Evolutionary conservation across 2,888 invertebrate genomes (phyloP).

Genomic region (Carcina quercana): DNA sequence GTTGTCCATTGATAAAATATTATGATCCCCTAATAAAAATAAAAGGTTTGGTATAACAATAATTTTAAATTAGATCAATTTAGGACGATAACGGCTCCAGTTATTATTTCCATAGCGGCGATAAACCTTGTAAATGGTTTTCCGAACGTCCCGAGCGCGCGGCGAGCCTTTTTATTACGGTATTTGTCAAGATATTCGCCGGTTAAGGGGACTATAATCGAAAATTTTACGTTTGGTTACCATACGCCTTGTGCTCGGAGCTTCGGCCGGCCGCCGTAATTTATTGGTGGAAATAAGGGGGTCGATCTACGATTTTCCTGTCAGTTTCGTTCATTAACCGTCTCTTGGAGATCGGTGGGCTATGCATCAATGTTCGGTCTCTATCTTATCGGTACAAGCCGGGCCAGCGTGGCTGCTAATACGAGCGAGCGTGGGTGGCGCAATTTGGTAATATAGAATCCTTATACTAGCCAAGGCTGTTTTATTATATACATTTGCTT

Average conservation of each 20-base stretch:
- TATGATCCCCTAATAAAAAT: constrained; percentile 63
- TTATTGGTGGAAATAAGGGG: constrained; percentile 21
- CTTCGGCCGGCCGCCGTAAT: constrained; percentile 16
- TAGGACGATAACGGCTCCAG: constrained; percentile 68
- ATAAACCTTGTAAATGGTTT: constrained; percentile 73
- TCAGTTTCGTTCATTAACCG: constrained; percentile 9
- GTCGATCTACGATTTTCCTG: constrained; percentile 10
- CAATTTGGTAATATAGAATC: too few species aligned
- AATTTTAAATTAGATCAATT: constrained; percentile 72
- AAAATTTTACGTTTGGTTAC: constrained; percentile 64
- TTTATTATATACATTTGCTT: too few species aligned
- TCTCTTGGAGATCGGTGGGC: neutral
- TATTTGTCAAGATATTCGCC: constrained; percentile 69
- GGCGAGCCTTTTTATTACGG: constrained; percentile 67
- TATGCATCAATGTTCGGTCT: too few species aligned
- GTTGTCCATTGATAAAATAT: constrained; percentile 43
- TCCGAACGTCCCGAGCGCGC: constrained; percentile 64
- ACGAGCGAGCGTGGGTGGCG: too few species aligned
- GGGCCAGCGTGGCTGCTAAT: too few species aligned
- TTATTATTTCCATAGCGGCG: constrained; percentile 71
- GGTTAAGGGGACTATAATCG: constrained; percentile 60
- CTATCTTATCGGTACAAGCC: too few species aligned
- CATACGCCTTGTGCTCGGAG: constrained; percentile 38
- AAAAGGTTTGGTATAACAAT: constrained; percentile 68
- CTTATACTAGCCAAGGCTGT: too few species aligned